Base-by-base conservation (phyloP, 2,888 invertebrate species). In the Cerastoderma edule region DNA sequence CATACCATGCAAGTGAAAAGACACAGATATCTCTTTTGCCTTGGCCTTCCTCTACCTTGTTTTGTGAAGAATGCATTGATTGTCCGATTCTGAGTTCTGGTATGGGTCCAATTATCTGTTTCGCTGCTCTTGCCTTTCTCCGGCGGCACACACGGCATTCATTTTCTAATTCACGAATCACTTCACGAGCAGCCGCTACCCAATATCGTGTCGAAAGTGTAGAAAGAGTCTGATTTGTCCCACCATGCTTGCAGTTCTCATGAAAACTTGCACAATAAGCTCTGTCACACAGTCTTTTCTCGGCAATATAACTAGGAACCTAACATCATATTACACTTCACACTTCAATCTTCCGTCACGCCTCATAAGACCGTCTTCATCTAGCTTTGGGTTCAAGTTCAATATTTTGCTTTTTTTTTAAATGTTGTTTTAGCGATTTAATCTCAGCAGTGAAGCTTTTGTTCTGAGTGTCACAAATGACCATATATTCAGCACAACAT, bases 11-110 rank as follows among this genome's bases (percentile, higher is more conserved):
- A 84, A 2, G 80, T 75, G 33, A 63, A 66, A n/a, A 83, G 44
- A 67, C 84, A 84, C 27, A 82, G 39, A 53, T 83, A 84, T 32
- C 80, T 22, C 50, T 84, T 84, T 13, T 67, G 30, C n/a, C 68
- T 46, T 10, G 32, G 8, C 44, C 77, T 80, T 28, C 78, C 81
- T n/a, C n/a, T n/a, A n/a, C n/a, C n/a, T n/a, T n/a, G n/a, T n/a
- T n/a, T n/a, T n/a, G n/a, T 10, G 8, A 39, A 39, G 39, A 8
- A 10, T 16, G 8, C 39, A 39, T 39, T 39, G 8, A 10, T 16
- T 39, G 8, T 16, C 39, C 39, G 8, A 39, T 39, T 16, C 39
- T 39, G 16, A 39, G 16, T 39, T 39, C 39, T 39, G 39, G 39
- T 39, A 39, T 39, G 8, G 39, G 39, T 39, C 39, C 39, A 8